Evolutionary conservation across 2,888 invertebrate genomes (phyloP), one percentile per base, ranked within the genome.

Genomic region (Thymelicus sylvestris): DNA sequence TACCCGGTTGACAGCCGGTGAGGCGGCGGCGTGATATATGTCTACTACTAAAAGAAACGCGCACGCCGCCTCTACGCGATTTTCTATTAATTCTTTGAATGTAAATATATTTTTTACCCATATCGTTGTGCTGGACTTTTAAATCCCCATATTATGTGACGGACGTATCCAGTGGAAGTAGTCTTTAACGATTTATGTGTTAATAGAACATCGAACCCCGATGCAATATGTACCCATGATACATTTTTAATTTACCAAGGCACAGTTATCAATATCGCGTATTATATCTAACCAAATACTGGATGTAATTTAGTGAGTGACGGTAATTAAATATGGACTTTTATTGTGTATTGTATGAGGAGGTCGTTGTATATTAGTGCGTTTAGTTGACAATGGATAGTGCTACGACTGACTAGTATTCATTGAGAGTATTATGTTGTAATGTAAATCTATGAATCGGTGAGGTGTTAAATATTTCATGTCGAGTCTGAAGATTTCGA

Each of bases 1-100:
- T 93, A 92, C 91, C 92, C 92, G 93, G 91, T 90, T 89, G 91
- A 91, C 91, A 90, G 88, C 92, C 92, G 92, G 91, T 82, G 89
- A 89, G 90, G 91, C 90, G 91, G 92, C 89, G 89, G 91, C 89
- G 90, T 88, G 81, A 86, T 82, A 80, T 83, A 79, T 72, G 77
- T 76, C 68, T 79, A 81, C 69, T 79, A 82, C 78, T 78, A 79
- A 83, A 78, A 74, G 77, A 80, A 81, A 86, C 87, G 87, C 89
- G 87, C 87, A 86, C 92, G 92, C 92, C 93, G 92, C 91, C 91
- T 89, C 88, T 90, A 85, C 89, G 89, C 89, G 92, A 89, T 88
- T 88, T 89, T 89, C 82, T 87, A 85, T 79, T 72, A 77, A 86
- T 82, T 88, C 62, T 73, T 52, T 52, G 72, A 73, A 73, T 78